Evolutionary conservation across 2,113 vertebrate genomes (phyloP).

Genomic region (Strix uralensis): DNA sequence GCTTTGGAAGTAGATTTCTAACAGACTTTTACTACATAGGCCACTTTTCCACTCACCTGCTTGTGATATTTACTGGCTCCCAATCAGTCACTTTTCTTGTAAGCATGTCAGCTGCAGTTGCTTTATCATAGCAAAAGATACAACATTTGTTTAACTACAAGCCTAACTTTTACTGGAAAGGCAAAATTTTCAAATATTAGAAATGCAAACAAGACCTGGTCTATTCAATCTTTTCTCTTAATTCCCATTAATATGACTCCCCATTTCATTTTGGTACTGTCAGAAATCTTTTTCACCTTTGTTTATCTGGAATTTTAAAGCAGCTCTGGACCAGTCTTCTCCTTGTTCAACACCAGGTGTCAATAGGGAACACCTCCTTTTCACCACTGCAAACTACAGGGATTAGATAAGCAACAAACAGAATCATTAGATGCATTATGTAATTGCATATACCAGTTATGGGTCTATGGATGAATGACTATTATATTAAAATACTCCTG

Average conservation of each 20-base stretch:
- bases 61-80: not conserved
- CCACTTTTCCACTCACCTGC: not conserved
- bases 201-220: not conserved
- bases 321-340: not conserved
- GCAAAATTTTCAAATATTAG: not conserved
- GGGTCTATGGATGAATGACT: slow-evolving; percentile 62
- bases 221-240: not conserved
- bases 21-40: not conserved
- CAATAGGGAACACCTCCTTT: not conserved
- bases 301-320: not conserved
- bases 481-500: slow-evolving; percentile 68
- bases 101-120: not conserved
- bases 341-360: not conserved
- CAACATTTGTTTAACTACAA: not conserved
- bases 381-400: not conserved
- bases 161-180: not conserved
- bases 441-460: slow-evolving; percentile 68
- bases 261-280: not conserved
- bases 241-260: not conserved
- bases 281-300: not conserved
- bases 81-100: not conserved
- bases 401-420: slow-evolving; percentile 57
- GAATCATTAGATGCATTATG: slow-evolving; percentile 68
- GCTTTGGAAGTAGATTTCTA: not conserved
- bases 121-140: not conserved